phyloP scores from a whole-genome alignment of 1,140 invertebrate species.

The Drosophila pseudoobscura region DNA sequence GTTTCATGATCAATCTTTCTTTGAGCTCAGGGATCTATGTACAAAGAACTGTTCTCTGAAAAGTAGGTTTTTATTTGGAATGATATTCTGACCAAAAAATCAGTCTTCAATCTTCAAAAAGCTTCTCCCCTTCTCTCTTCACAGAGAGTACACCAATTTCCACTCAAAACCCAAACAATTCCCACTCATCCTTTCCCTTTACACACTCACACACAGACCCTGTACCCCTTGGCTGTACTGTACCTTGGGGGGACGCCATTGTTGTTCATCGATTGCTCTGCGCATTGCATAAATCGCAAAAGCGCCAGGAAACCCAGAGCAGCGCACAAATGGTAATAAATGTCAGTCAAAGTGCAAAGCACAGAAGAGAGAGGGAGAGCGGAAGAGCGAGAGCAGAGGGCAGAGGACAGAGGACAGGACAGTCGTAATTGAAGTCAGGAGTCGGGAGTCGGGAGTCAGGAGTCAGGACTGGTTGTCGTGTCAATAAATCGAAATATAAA shows the following conservation, averaged over 20 bases:
- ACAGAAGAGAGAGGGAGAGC: conserved; percentile 5
- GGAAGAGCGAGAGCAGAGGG: conserved; percentile 10
- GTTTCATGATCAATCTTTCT: no score
- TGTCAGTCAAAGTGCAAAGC: conserved; percentile 61
- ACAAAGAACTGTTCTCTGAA: neutral
- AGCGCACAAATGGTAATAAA: conserved; percentile 69
- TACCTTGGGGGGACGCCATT: conserved; percentile 38
- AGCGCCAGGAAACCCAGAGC: conserved; percentile 69
- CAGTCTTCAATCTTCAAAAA: no score
- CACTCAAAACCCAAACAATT: neutral
- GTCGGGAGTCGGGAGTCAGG: conserved; percentile 18
- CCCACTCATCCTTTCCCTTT: conserved; percentile 1
- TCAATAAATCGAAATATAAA: conserved; percentile 81
- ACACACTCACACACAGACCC: neutral
- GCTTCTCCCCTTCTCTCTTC: no score
- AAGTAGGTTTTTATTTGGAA: no score
- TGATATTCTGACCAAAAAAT: no score
- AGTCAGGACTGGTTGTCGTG: conserved; percentile 28
- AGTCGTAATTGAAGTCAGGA: conserved; percentile 49
- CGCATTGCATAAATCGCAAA: conserved; percentile 53
- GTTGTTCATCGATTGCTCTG: conserved; percentile 38
- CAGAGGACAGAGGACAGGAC: conserved; percentile 17
- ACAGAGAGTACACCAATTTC: neutral
- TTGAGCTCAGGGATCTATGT: neutral
- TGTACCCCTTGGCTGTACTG: conserved; percentile 16